phyloP scores from a whole-genome alignment of 2,113 vertebrate genomes.

The Plecotus auritus region DNA sequence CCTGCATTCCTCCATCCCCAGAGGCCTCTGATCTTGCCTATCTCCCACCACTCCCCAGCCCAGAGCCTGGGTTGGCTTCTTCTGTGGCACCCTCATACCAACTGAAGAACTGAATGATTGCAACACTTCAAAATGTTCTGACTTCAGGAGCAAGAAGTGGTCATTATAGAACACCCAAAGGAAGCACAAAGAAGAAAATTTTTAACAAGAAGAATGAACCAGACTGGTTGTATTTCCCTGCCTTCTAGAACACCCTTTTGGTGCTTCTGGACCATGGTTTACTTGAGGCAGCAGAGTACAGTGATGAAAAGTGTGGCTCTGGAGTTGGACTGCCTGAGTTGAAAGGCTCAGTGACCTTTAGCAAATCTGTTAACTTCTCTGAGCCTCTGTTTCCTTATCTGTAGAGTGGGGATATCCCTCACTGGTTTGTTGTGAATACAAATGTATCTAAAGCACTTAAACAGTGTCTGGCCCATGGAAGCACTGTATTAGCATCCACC shows the following conservation, averaged over 20 bases:
- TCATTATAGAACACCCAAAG: background rate
- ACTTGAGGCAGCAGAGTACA: background rate
- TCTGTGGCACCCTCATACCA: background rate
- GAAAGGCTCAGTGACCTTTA: background rate
- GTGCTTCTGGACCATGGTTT: background rate
- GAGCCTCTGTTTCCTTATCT: background rate
- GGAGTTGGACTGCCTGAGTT: background rate
- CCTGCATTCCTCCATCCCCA: background rate
- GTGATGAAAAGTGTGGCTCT: background rate
- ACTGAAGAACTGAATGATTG: background rate
- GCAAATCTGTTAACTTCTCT: background rate
- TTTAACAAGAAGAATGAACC: background rate
- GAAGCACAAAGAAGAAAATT: background rate
- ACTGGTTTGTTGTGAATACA: background rate
- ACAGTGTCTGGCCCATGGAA: background rate
- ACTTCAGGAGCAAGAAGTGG: background rate
- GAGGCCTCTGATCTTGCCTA: rapidly evolving
- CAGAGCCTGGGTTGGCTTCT: too few species aligned
- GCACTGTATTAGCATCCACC: background rate
- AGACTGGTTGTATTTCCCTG: background rate
- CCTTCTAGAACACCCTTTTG: background rate
- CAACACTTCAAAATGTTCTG: background rate
- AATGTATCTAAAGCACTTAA: background rate
- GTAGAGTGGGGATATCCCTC: background rate
- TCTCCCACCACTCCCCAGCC: background rate